Percentiles rank a stretch among this genome's conserved stretches.
phyloP scores from a whole-genome alignment of 2,113 vertebrate genomes.

The Rhinoptilus africanus region DNA sequence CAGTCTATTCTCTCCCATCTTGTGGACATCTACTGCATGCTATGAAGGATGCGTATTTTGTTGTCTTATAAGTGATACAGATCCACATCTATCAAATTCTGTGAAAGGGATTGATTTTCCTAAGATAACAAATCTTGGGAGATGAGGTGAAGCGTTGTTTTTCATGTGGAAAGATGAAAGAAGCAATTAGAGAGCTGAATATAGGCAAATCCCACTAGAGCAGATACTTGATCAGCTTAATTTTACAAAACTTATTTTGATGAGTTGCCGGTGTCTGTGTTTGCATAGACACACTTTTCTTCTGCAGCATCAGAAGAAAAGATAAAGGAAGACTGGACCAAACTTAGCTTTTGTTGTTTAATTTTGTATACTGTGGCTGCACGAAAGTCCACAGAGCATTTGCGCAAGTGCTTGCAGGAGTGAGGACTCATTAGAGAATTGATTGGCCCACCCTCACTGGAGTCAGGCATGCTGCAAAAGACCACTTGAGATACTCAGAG shows the following conservation, averaged over 20 bases:
- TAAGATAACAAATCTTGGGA: conserved; percentile 30
- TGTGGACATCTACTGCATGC: background rate
- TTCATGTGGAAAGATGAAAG: conserved; percentile 39
- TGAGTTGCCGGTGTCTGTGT: background rate
- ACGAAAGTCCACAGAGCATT: background rate
- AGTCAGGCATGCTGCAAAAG: background rate
- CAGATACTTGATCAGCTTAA: background rate
- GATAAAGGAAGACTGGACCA: background rate
- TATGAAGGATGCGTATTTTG: background rate
- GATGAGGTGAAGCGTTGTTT: conserved; percentile 9
- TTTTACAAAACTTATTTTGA: conserved; percentile 10
- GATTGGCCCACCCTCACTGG: background rate
- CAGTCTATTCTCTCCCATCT: background rate
- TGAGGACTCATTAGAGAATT: background rate
- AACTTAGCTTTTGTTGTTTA: background rate
- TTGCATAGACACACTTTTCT: background rate
- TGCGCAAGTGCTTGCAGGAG: background rate
- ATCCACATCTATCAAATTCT: background rate
- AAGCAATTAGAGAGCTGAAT: conserved; percentile 16
- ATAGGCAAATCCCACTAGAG: background rate
- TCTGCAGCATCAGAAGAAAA: background rate
- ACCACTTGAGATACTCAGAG: background rate
- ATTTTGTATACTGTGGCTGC: background rate
- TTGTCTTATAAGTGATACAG: background rate
- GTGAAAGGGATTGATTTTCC: conserved; percentile 29